Evolutionary conservation across 2,888 invertebrate species (phyloP), one percentile per base, ranked within the genome.

Genomic region (Trachelus iudaicus): DNA sequence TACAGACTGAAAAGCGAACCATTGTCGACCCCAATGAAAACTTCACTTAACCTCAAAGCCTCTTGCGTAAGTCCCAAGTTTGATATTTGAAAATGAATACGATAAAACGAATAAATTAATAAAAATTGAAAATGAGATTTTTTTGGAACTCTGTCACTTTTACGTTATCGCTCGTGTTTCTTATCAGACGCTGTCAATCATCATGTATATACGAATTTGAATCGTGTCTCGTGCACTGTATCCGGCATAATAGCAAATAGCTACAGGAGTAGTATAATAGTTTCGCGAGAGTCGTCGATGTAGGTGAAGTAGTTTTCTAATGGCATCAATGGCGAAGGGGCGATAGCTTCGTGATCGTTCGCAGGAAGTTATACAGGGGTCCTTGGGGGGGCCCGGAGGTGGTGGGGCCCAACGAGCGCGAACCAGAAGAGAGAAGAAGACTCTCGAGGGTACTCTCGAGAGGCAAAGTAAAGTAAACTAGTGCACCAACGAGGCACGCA

Each of bases 401-500:
- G 77, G 76, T 71, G 34, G 31, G 34, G 74, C 74, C 74, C 35
- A 34, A 34, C 30, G 35, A 71, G 33, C 71, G 74, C 34, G 74
- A 74, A 34, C 74, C 37, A 34, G 76, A 74, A 71, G 76, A 74
- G 33, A 35, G 71, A 75, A 75, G 71, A 71, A 71, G 71, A 71
- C 71, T 71, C 71, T 71, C 69, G 30, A 31, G 69, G 69, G 69
- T 69, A 69, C 69, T 69, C 69, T 69, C 71, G 71, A 71, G 71
- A 71, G 71, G 71, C 33, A 71, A 71, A 71, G 85, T 87, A 85
- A 88, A 88, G 88, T 88, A 88, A 88, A 88, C 88, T 88, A 88
- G 88, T 87, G 88, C 88, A 88, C 85, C 84, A 81, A 83, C 84
- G 85, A 85, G 87, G 88, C 89, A 89, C 87, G 89, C 89, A 88